Conservation (phyloP, 1,140 invertebrate genomes). For the Cepaea nemoralis region DNA sequence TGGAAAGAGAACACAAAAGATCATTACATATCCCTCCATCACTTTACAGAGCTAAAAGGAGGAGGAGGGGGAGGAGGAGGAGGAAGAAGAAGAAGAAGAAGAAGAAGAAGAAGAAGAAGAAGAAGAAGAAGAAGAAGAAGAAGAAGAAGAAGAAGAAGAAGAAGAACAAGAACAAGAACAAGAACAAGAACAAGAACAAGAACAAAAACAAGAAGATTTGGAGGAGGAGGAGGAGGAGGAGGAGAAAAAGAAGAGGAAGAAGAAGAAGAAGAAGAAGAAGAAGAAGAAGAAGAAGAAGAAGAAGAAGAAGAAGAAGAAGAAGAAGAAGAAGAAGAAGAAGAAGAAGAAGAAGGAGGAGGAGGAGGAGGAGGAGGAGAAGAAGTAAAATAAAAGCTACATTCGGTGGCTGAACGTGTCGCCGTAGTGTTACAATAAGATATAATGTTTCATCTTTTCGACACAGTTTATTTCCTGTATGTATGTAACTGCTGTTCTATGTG, state of each 20-base stretch:
- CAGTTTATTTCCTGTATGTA: no score
- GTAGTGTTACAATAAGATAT: no score
- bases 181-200: no score
- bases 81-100: no score
- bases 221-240: no score
- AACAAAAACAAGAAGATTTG: no score
- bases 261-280: not conserved
- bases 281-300: not conserved
- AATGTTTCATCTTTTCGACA: no score
- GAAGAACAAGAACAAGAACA: not conserved
- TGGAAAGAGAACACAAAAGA: no score
- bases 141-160: not conserved
- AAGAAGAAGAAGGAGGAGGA: constrained; percentile 15
- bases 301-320: not conserved
- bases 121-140: not conserved
- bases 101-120: not conserved
- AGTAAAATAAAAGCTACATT: not conserved
- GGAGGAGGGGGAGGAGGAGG: not conserved
- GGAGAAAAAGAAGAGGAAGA: not conserved
- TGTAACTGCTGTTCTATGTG: no score
- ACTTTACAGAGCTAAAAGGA: not conserved
- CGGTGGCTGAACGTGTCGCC: not conserved
- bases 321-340: not conserved
- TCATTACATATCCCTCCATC: no score
- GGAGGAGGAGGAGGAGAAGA: not conserved